Percentiles rank a stretch among this genome's conserved stretches.
phyloP scores from a whole-genome alignment of 2,888 invertebrate genomes.

The Octodonta nipae region DNA sequence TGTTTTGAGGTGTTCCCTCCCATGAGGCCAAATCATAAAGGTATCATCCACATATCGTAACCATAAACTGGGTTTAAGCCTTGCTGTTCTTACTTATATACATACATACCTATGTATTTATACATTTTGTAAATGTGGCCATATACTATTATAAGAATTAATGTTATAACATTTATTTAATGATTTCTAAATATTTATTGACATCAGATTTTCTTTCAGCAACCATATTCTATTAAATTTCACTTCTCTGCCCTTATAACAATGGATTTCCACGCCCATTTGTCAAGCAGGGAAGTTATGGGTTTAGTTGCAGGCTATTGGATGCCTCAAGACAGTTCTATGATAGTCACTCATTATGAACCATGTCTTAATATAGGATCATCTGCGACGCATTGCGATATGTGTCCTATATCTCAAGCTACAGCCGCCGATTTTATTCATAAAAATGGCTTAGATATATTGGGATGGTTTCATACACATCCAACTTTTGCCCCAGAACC shows the following conservation, averaged over 20 bases:
- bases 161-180: no score
- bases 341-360: conserved; percentile 43
- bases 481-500: conserved; percentile 58
- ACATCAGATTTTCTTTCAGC: conserved; percentile 34
- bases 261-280: conserved; percentile 59
- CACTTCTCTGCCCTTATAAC: conserved; percentile 46
- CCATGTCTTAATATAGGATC: conserved; percentile 52
- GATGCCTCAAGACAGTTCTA: conserved; percentile 24
- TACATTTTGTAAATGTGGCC: no score
- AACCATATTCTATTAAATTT: conserved; percentile 46
- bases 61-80: no score
- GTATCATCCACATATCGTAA: no score
- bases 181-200: no score
- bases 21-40: no score
- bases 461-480: conserved; percentile 72
- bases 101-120: no score
- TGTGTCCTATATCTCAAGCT: conserved; percentile 60
- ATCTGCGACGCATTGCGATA: conserved; percentile 58
- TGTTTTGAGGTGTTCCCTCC: no score
- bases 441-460: conserved; percentile 17
- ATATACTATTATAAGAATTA: no score
- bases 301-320: conserved; percentile 54
- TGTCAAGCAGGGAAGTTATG: conserved; percentile 59
- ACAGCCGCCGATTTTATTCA: conserved; percentile 45
- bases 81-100: no score